Base-by-base conservation (phyloP, 2,113 vertebrate genomes). In the Triplophysa siluroides region DNA sequence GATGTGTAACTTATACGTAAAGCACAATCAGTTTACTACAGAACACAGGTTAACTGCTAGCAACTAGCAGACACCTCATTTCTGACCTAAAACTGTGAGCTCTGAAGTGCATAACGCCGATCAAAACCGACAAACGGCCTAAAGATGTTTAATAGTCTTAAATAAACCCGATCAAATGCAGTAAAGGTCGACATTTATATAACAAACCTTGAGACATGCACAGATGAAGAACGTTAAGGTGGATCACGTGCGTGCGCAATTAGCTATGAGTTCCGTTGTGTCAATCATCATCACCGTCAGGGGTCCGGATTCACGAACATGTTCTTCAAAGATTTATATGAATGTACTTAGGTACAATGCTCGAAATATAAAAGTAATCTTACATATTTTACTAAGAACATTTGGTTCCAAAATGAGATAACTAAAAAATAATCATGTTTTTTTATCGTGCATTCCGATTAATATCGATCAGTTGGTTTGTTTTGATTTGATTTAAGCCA, bases 51-150 rank as follows among this genome's bases (percentile, higher is more conserved):
- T 7, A 18, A 52, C 14, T 74, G 58, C 73, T 75, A 75, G 24
- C 58, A 18, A 18, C 45, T 75, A 61, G 73, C 58, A 75, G 60
- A 75, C 47, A 58, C 38, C 21, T 12, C 60, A n/a, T 47, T 41
- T 11, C 38, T 62, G 21, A 47, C 58, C 41, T 75, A 47, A 45
- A 63, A 24, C 58, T 12, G 21, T 75, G 8, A 26, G 13, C 38
- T 6, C 41, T 3, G 19, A 16, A 3, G 23, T 9, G 2, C 58
- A 63, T 47, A 47, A 47, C 23, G 16, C 3, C 73, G 14, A 63
- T 29, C 41, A 13, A 38, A 62, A 62, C 26, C 7, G 13, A 12
- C 7, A 72, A 73, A 38, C 2, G 4, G 21, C 19, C 5, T 11
- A 38, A 56, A 54, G 19, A 58, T 16, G 38, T 19, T 4, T 47